Conservation (phyloP, 2,888 invertebrate genomes). For the Uropetala carovei region DNA sequence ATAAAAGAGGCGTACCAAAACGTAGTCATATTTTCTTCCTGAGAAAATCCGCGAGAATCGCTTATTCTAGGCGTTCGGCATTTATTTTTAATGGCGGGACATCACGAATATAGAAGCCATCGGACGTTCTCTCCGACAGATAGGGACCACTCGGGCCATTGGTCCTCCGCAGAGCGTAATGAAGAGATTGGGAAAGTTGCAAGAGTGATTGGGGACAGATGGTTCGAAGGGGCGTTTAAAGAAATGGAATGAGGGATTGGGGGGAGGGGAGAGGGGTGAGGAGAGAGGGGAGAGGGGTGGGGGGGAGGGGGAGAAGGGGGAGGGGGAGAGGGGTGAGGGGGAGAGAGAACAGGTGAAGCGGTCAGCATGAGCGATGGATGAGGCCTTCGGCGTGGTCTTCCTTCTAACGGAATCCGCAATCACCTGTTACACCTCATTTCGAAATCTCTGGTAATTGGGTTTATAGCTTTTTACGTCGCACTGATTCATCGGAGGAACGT, state of each 20-base stretch:
- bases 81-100: constrained; percentile 18
- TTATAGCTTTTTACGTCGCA: constrained; percentile 48
- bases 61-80: constrained; percentile 22
- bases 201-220: constrained; percentile 55
- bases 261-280: neutral
- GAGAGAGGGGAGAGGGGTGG: neutral
- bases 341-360: constrained; percentile 39
- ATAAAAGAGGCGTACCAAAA: neutral
- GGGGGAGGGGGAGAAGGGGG: neutral
- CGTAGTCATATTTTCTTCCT: neutral
- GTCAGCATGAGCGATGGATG: neutral
- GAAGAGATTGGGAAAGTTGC: constrained; percentile 39
- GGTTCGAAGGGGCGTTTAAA: neutral
- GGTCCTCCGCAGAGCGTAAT: constrained; percentile 38
- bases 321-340: no score
- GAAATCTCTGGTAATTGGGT: constrained; percentile 49
- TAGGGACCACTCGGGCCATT: constrained; percentile 45
- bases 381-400: constrained; percentile 5
- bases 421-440: constrained; percentile 60
- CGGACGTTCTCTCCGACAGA: neutral
- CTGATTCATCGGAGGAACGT: constrained; percentile 32
- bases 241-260: neutral
- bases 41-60: neutral
- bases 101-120: constrained; percentile 11
- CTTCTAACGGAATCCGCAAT: constrained; percentile 39